Percentiles rank a stretch among this genome's conserved stretches.
phyloP scores from a whole-genome alignment of 2,113 vertebrate genomes.

The Colius striatus region DNA sequence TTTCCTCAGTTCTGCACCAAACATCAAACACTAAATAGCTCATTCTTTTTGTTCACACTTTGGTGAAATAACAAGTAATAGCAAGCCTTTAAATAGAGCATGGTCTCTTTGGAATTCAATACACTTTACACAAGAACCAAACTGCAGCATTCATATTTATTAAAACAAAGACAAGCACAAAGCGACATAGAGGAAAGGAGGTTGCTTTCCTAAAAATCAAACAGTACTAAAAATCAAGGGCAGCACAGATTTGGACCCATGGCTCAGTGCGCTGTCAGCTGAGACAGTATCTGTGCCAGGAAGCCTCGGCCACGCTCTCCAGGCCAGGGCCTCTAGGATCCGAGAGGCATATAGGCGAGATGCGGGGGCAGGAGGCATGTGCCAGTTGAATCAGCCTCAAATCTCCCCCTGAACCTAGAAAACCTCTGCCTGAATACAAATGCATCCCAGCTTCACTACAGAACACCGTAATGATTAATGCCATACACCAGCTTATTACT shows the following conservation, averaged over 20 bases:
- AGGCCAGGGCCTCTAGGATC: neutral
- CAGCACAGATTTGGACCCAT: neutral
- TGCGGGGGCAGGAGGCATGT: neutral
- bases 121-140: neutral
- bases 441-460: neutral
- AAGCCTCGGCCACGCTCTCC: accelerated
- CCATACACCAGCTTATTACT: neutral
- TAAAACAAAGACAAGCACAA: neutral
- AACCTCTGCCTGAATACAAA: constrained; percentile 35
- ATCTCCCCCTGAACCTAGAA: neutral
- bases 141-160: neutral
- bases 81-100: neutral
- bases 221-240: neutral
- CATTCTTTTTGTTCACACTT: constrained; percentile 1
- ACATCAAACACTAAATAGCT: neutral
- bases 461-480: neutral
- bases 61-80: constrained; percentile 6
- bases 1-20: constrained; percentile 13
- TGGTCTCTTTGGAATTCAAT: neutral
- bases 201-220: neutral
- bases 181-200: neutral
- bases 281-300: neutral
- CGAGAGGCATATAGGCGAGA: neutral
- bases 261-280: neutral
- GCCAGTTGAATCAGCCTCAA: neutral